Base-by-base conservation (phyloP, 2,888 invertebrate species). In the Epirrhoe tristata region DNA sequence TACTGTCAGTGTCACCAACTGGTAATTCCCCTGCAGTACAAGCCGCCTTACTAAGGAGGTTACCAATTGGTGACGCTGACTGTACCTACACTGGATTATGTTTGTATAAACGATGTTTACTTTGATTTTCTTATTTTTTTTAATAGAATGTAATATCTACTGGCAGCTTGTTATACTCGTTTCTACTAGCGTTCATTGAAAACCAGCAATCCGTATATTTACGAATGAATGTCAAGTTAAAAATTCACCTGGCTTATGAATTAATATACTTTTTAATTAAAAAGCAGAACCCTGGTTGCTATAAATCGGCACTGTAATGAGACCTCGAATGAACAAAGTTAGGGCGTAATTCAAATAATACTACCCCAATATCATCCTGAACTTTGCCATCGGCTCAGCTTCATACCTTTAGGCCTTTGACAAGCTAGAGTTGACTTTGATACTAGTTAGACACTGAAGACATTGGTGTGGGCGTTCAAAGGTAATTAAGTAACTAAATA, bases 311-410 rank as follows among this genome's bases (percentile, higher is more conserved):
- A 56, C 63, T 52, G 63, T 66, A 64, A 60, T 69, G 69, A 65
- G 66, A 61, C 56, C 66, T 66, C 68, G 63, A 77, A 81, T 76
- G 73, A 77, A 65, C 53, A 73, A 80, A 79, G 75, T 80, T 80
- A 50, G 43, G 12, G 55, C 34, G 69, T 70, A 65, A 78, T 73
- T 75, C 66, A 70, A 75, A 76, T 68, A 69, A 60, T 55, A 51
- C 39, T 66, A 63, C 56, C 59, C 70, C 63, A 54, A 63, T 57
- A 56, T 67, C 62, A 51, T 50, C 59, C 63, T 63, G 53, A 70
- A 66, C 70, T 66, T 68, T 56, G 54, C 43, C 39, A 58, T 58
- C 17, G 39, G 50, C 53, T 66, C 24, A 50, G 55, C 32, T 59
- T 59, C 50, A 36, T 58, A 51, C 58, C 54, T 32, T 61, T 46